Conservation (phyloP, 1,140 invertebrate species). For the Fopius arisanus region DNA sequence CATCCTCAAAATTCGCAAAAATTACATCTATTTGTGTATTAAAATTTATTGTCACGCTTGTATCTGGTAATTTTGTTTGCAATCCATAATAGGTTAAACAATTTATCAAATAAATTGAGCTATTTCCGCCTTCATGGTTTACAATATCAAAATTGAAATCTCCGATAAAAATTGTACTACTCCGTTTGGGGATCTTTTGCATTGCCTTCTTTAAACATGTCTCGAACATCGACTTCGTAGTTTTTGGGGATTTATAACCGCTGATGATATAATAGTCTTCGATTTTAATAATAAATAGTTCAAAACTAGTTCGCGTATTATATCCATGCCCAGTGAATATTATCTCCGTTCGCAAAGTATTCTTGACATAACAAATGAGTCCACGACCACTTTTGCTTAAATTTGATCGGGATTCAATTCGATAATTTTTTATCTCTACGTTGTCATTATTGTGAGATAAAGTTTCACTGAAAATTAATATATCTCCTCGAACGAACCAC, state of each 20-base stretch:
- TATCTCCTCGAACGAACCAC: background rate
- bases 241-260: background rate
- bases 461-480: background rate
- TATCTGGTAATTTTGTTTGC: background rate
- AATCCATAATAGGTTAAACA: background rate
- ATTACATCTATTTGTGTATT: slow-evolving; percentile 8
- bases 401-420: background rate
- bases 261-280: background rate
- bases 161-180: background rate
- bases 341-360: background rate
- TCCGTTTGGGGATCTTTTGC: background rate
- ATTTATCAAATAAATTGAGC: background rate
- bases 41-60: background rate
- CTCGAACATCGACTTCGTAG: background rate
- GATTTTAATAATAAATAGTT: background rate
- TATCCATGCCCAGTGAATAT: background rate
- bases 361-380: background rate
- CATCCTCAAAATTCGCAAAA: background rate
- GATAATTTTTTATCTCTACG: background rate
- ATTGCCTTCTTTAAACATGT: background rate
- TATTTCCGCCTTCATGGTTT: background rate
- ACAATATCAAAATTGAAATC: background rate
- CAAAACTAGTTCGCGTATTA: background rate
- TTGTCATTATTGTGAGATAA: background rate
- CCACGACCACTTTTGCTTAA: background rate